A percentile compares a stretch with the other conserved stretches of the same genome.
These are phyloP conservation scores for Halichoeres trimaculatus DNA, from an alignment of 2,113 vertebrate genomes.

Conservation along the genomic window DNA sequence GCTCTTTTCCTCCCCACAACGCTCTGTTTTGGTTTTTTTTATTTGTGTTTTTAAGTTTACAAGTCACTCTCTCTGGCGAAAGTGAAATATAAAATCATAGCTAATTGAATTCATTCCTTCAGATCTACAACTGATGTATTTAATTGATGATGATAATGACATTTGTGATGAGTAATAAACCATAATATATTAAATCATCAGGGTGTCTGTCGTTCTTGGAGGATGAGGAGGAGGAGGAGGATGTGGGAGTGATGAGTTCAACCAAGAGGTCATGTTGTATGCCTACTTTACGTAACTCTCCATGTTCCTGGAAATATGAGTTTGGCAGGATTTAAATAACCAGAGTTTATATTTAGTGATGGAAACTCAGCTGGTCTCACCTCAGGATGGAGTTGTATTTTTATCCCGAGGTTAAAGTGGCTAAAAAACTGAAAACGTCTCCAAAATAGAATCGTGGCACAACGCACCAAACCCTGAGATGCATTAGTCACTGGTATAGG, in stretches of 20 bases:
- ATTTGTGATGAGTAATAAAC: conserved; percentile 86
- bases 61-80: conserved; percentile 68
- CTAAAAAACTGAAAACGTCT: not conserved
- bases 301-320: not conserved
- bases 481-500: no score
- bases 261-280: not conserved
- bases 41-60: conserved; percentile 79
- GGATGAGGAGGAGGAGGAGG: no score
- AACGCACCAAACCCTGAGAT: no score
- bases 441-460: no score
- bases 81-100: conserved; percentile 74
- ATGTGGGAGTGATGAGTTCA: not conserved
- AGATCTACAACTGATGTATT: conserved; percentile 82
- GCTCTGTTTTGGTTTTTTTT: conserved; percentile 23
- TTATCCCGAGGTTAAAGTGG: not conserved
- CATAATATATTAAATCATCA: conserved; percentile 83
- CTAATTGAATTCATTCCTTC: conserved; percentile 82
- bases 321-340: not conserved
- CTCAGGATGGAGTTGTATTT: not conserved
- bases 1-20: conserved; percentile 10
- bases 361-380: not conserved
- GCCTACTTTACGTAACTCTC: not conserved
- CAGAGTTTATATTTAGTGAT: not conserved
- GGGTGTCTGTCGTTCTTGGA: not conserved
- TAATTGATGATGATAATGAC: conserved; percentile 81